Evolutionary conservation across 2,113 vertebrate species (phyloP), one percentile per base, ranked within the genome.

Genomic region (Copsychus sechellarum): DNA sequence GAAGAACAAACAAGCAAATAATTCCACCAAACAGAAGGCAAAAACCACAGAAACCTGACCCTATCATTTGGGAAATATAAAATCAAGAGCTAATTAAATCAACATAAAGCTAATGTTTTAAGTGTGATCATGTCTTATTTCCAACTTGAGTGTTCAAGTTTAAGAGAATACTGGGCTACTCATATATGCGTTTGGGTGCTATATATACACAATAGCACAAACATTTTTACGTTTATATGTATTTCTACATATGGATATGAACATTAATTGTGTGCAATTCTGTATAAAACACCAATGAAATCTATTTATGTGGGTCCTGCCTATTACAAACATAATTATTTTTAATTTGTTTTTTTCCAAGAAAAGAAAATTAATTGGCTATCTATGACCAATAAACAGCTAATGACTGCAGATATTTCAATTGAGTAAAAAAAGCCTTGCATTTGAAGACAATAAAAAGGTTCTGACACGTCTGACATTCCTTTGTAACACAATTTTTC

Each of bases 401-500:
- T 65, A 87, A 93, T 93, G 91, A 97, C 77, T 73, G 67, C 88
- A 96, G 81, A 84, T 95, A 96, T 88, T 97, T 96, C 91, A 96
- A 47, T 22, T 14, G 51, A 96, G 82, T 16, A 79, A 91, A 96
- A 96, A 97, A 96, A 91, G 66, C 69, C 93, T 77, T 97, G 96
- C 93, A 96, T 97, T 97, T 71, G 17, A 84, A 94, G 74, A 82
- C 50, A 97, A 90, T 97, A 96, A 97, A 98, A 96, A 95, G 72
- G 64, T 62, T 78, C 45, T 95, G 93, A 96, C 26, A 15, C 92
- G 78, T 79, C 74, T 92, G 73, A 91, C 67, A 97, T 95, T 96
- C 92, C 31, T 93, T 56, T 88, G 47, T 92, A 95, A 96, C 34
- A 77, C 69, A 86, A 74, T 96, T 96, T 97, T 95, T 97, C 76